phyloP scores from a whole-genome alignment of 2,888 invertebrate genomes.

The Caenorhabditis virilis region DNA sequence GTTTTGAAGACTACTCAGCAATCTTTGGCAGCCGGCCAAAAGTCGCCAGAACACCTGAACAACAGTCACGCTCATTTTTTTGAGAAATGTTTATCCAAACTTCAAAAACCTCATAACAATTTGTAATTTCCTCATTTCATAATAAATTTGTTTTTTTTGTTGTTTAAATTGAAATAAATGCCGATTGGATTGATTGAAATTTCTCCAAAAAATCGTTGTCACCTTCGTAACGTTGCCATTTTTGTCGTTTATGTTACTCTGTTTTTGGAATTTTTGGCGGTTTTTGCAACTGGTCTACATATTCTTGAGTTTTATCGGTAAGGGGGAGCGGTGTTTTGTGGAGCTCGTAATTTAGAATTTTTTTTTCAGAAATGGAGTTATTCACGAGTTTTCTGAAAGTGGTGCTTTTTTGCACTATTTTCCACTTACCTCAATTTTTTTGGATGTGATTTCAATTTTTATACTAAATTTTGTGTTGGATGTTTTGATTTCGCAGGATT shows the following conservation, averaged over 20 bases:
- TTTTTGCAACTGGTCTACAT: background rate
- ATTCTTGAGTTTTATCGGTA: background rate
- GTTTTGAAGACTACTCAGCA: conserved; percentile 58
- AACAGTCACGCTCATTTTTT: conserved; percentile 44
- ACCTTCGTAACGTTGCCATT: background rate
- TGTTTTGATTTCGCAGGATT: too few species aligned
- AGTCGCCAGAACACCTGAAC: conserved; percentile 64
- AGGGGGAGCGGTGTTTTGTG: background rate
- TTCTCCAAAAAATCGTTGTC: background rate
- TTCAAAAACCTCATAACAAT: background rate
- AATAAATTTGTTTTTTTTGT: too few species aligned
- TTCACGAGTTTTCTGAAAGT: background rate
- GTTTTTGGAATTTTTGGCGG: too few species aligned
- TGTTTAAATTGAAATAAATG: background rate
- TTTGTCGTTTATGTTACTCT: too few species aligned
- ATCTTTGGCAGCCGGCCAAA: conserved; percentile 66
- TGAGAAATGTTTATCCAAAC: conserved; percentile 8
- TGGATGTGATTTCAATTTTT: background rate
- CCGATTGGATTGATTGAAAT: background rate
- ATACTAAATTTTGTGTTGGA: background rate
- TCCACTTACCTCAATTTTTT: background rate
- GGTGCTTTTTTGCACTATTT: background rate
- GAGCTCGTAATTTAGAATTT: background rate
- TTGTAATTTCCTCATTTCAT: background rate
- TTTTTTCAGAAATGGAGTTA: background rate